These are phyloP conservation scores for Galagoides demidoff DNA, from an alignment of 2,797 vertebrate species.

Conservation along the genomic window DNA sequence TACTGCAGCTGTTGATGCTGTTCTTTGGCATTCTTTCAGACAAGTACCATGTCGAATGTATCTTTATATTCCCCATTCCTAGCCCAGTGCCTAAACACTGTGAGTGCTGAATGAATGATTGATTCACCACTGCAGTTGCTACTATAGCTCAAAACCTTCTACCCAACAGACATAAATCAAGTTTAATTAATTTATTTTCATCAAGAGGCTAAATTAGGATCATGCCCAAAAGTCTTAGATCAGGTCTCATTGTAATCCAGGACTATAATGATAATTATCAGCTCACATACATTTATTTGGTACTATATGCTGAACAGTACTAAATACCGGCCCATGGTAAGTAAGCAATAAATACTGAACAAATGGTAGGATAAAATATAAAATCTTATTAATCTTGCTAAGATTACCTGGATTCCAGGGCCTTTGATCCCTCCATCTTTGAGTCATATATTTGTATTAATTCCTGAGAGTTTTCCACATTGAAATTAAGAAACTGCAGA, in stretches of 20 bases:
- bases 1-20: fast-evolving
- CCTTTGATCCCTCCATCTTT: slow-evolving; percentile 67
- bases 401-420: slow-evolving; percentile 86
- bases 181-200: slow-evolving; percentile 1
- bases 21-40: background rate
- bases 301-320: background rate
- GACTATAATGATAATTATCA: background rate
- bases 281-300: background rate
- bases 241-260: background rate
- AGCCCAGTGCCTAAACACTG: background rate
- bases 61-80: background rate
- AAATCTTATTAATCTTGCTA: background rate
- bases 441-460: slow-evolving; percentile 82
- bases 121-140: background rate
- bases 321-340: background rate
- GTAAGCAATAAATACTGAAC: background rate
- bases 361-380: background rate
- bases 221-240: background rate
- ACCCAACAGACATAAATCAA: background rate
- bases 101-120: background rate
- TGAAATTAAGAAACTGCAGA: slow-evolving; percentile 91
- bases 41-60: fast-evolving
- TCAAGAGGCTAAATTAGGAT: background rate
- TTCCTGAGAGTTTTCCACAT: slow-evolving; percentile 89
- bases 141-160: background rate